Conservation (phyloP, 2,888 invertebrate genomes). For the Salticus scenicus region DNA sequence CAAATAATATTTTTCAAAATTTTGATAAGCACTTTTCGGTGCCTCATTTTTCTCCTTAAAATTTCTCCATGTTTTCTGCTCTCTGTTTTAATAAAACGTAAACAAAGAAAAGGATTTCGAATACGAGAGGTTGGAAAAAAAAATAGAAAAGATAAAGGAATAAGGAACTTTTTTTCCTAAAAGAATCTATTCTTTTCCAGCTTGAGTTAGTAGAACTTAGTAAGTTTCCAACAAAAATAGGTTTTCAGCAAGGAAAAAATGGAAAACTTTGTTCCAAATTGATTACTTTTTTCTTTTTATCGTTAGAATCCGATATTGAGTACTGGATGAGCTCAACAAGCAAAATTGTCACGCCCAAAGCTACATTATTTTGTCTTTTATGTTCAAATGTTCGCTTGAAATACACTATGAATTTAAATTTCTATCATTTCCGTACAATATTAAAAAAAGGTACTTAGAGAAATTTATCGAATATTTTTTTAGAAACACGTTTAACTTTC, state of each 20-base stretch:
- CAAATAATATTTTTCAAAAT: background rate
- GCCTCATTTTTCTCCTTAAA: background rate
- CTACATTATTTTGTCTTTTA: background rate
- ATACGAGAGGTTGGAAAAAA: no score
- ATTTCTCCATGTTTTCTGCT: background rate
- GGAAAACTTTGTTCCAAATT: background rate
- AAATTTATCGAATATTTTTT: no score
- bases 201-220: no score
- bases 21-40: background rate
- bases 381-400: no score
- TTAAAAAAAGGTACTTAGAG: no score
- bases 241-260: background rate
- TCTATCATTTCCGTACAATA: no score
- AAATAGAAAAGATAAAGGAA: background rate
- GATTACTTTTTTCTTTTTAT: background rate
- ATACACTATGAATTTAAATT: no score
- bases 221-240: background rate
- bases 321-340: background rate
- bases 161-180: background rate
- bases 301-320: background rate
- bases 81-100: slow-evolving; percentile 2
- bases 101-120: background rate
- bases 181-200: no score
- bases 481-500: no score
- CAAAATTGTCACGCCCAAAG: background rate